Percentiles rank a stretch among this genome's conserved stretches.
phyloP scores from a whole-genome alignment of 2,888 invertebrate genomes.

The Eupithecia insigniata region DNA sequence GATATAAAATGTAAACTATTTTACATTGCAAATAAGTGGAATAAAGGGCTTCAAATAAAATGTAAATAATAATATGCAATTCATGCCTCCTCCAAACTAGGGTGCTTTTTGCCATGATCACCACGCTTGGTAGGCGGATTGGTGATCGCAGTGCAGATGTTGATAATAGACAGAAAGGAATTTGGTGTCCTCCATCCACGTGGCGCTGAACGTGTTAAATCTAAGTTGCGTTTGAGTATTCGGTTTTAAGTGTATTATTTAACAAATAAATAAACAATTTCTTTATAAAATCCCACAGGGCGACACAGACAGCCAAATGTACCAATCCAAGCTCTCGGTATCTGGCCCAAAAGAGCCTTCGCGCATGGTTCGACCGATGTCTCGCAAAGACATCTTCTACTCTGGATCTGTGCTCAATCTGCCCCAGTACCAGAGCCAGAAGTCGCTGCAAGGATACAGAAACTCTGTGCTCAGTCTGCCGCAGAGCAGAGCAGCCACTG shows the following conservation, averaged over 20 bases:
- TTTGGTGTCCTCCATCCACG: too few species aligned
- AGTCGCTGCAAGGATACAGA: conserved; percentile 94
- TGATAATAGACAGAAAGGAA: too few species aligned
- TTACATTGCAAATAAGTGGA: neutral
- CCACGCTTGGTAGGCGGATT: too few species aligned
- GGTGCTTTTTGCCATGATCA: too few species aligned
- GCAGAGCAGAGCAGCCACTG: conserved; percentile 84
- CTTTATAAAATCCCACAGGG: conserved; percentile 56
- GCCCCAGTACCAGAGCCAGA: conserved; percentile 96
- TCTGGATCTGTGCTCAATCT: conserved; percentile 97
- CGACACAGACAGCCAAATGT: conserved; percentile 88
- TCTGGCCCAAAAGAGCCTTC: conserved; percentile 72
- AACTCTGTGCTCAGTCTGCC: conserved; percentile 96
- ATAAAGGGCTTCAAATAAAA: too few species aligned
- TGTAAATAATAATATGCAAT: too few species aligned
- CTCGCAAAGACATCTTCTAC: conserved; percentile 98
- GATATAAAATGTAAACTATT: too few species aligned
- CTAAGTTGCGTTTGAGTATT: too few species aligned
- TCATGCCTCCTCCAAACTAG: too few species aligned
- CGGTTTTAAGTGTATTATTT: neutral
- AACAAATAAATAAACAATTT: neutral
- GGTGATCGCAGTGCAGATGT: too few species aligned
- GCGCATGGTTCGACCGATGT: conserved; percentile 93
- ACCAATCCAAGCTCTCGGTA: conserved; percentile 87
- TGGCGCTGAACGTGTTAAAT: too few species aligned